A percentile compares a stretch with the other conserved stretches of the same genome.
Conservation (phyloP, 2,888 invertebrate genomes). For the Eilema caniola region DNA sequence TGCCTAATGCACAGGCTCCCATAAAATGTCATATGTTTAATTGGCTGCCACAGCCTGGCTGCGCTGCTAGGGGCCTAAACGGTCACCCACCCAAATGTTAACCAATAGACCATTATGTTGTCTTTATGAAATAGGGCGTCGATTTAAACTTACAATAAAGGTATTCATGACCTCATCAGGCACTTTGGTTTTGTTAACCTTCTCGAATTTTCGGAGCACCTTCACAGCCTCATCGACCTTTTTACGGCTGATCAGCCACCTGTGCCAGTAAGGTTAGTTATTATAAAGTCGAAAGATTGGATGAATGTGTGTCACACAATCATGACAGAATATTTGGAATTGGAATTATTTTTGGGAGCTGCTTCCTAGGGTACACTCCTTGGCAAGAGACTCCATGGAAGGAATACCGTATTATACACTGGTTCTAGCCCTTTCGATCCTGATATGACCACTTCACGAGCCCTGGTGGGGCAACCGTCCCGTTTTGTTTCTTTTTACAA, state of each 20-base stretch:
- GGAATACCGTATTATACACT: background rate
- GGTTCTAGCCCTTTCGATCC: background rate
- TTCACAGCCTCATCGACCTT: slow-evolving; percentile 64
- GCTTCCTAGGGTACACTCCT: background rate
- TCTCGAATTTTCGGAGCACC: slow-evolving; percentile 67
- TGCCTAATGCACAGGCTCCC: no score
- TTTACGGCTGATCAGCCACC: slow-evolving; percentile 65
- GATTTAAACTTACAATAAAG: slow-evolving; percentile 64
- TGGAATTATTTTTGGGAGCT: no score
- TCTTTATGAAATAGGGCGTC: background rate
- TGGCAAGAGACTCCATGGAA: background rate
- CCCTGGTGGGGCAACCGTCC: no score
- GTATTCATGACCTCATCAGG: slow-evolving; percentile 64
- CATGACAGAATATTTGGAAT: no score
- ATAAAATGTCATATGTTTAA: no score
- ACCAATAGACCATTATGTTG: background rate
- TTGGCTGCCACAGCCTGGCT: no score
- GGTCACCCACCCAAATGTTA: background rate
- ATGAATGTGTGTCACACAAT: no score
- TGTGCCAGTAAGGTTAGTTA: slow-evolving; percentile 34
- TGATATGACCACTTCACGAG: background rate
- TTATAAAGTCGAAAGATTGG: no score
- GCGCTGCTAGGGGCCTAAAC: no score
- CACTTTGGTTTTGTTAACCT: slow-evolving; percentile 65
- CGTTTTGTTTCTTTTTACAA: no score